phyloP scores from a whole-genome alignment of 1,140 invertebrate genomes.

The Sipha flava region DNA sequence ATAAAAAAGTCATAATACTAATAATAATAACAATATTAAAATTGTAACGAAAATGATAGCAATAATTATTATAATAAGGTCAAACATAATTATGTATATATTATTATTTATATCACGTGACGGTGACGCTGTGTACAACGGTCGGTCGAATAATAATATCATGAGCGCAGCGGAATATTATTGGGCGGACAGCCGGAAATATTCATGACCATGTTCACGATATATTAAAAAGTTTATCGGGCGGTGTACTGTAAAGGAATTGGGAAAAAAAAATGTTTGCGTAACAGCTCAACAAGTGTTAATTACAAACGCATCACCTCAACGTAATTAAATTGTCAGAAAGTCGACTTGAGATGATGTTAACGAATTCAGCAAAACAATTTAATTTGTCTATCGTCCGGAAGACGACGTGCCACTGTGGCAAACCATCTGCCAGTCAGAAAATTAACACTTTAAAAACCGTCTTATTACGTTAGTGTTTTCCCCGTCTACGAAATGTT shows the following conservation, averaged over 20 bases:
- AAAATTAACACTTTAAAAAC: background rate
- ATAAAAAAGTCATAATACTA: too few species aligned
- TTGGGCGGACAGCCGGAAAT: background rate
- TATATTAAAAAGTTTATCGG: background rate
- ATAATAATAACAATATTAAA: background rate
- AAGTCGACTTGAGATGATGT: background rate
- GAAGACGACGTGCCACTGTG: background rate
- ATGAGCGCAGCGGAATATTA: too few species aligned
- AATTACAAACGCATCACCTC: background rate
- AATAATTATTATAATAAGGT: too few species aligned
- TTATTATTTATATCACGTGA: too few species aligned
- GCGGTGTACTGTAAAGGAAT: background rate
- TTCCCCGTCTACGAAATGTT: too few species aligned
- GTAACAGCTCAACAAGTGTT: background rate
- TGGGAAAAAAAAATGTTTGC: background rate
- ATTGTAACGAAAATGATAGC: background rate
- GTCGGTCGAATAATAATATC: too few species aligned
- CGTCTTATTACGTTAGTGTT: too few species aligned
- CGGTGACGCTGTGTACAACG: too few species aligned
- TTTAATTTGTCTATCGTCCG: background rate
- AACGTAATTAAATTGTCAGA: slow-evolving; percentile 15
- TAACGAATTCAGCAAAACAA: background rate
- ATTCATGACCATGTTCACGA: background rate
- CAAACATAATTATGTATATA: too few species aligned
- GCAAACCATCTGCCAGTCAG: background rate